Conservation (phyloP, 2,797 vertebrate genomes). For the Ptychadena robeensis region DNA sequence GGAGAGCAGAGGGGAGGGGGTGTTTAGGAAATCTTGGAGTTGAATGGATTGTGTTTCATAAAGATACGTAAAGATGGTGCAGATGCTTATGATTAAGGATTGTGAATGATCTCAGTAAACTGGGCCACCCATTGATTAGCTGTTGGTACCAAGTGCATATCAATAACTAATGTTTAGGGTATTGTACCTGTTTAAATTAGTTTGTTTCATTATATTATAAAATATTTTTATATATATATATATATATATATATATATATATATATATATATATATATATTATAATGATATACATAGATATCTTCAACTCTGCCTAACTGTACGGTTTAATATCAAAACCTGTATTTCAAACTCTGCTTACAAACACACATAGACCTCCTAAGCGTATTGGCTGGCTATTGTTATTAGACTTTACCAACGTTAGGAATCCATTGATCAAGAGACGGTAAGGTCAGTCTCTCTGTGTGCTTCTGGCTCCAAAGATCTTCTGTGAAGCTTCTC, state of each 20-base stretch:
- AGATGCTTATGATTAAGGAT: neutral
- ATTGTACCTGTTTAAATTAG: neutral
- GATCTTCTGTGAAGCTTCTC: constrained; percentile 36
- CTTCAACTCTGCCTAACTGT: neutral
- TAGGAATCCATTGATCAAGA: neutral
- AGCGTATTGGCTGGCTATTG: neutral
- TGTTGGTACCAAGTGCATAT: neutral
- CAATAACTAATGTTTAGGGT: neutral
- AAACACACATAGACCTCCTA: neutral
- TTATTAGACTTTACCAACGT: neutral
- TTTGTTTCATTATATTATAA: too few relatives aligned
- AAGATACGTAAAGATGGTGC: neutral
- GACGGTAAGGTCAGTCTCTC: constrained; percentile 6
- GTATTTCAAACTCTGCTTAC: neutral
- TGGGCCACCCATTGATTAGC: neutral
- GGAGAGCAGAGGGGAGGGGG: constrained; percentile 50
- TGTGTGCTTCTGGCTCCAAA: constrained; percentile 12
- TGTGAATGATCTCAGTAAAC: neutral
- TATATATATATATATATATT: too few relatives aligned
- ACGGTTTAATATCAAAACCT: neutral
- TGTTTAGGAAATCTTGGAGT: constrained; percentile 49
- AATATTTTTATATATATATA: too few relatives aligned
- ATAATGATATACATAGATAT: too few relatives aligned
- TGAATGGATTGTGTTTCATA: neutral
- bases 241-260: too few relatives aligned